phyloP scores from a whole-genome alignment of 2,113 vertebrate genomes.

The Rattus norvegicus region GRCr8 NC_086020.1:246260001-246260500 shows the following conservation, averaged over 20 bases:
- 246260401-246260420: not conserved
- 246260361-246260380: slow-evolving; percentile 52
- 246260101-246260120: slow-evolving; percentile 45
- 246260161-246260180: slow-evolving; percentile 40
- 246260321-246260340: slow-evolving; percentile 71
- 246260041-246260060: slow-evolving; percentile 23
- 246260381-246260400: slow-evolving; percentile 53
- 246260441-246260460: slow-evolving; percentile 70
- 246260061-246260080: slow-evolving; percentile 16
- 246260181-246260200: not conserved
- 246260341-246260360: not conserved
- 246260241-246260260: slow-evolving; percentile 52
- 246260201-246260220: slow-evolving; percentile 26
- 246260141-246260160: slow-evolving; percentile 56
- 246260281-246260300: slow-evolving; percentile 36
- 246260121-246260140: slow-evolving; percentile 47
- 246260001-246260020: slow-evolving; percentile 38
- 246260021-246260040: not conserved
- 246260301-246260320: slow-evolving; percentile 66
- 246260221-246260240: not conserved
- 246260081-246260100: slow-evolving; percentile 12
- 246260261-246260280: slow-evolving; percentile 62
- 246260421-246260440: slow-evolving; percentile 63
- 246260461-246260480: slow-evolving; percentile 69
- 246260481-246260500: slow-evolving; percentile 72